phyloP scores from a whole-genome alignment of 2,113 vertebrate species.

The Proteles cristata region DNA sequence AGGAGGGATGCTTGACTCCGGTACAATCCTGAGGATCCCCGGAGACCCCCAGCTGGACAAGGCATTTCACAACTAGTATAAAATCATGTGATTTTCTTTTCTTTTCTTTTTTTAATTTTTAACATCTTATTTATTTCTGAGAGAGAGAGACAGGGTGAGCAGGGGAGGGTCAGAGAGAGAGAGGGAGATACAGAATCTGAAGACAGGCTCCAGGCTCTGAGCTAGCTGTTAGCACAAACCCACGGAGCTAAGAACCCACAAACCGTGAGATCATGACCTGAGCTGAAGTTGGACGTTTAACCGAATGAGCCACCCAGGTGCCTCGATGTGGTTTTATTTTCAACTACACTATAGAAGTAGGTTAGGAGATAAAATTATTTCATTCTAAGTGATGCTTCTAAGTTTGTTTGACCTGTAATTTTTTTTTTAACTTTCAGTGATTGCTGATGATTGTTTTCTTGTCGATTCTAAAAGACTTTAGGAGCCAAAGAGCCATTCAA shows the following conservation, averaged over 20 bases:
- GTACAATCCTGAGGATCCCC: background rate
- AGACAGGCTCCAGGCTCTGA: no score
- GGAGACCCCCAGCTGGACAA: background rate
- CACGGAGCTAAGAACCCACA: no score
- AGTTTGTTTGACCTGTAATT: background rate
- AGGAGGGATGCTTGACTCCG: no score
- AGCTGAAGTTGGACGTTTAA: no score
- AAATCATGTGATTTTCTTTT: background rate
- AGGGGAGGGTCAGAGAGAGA: no score
- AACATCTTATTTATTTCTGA: no score
- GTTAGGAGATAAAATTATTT: conserved; percentile 4
- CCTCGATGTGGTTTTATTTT: background rate
- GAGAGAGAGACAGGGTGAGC: no score
- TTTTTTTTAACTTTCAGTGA: background rate
- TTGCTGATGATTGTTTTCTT: background rate
- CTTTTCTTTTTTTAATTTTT: background rate
- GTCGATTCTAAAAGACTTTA: background rate
- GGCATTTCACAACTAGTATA: background rate
- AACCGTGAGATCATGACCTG: no score
- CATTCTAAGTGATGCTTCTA: background rate
- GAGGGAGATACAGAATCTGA: no score
- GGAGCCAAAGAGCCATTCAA: background rate
- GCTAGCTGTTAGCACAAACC: no score
- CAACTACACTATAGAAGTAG: background rate
- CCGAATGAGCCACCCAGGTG: no score